Evolutionary conservation across 2,113 vertebrate species (phyloP).

Genomic region (Corynorhinus townsendii): DNA sequence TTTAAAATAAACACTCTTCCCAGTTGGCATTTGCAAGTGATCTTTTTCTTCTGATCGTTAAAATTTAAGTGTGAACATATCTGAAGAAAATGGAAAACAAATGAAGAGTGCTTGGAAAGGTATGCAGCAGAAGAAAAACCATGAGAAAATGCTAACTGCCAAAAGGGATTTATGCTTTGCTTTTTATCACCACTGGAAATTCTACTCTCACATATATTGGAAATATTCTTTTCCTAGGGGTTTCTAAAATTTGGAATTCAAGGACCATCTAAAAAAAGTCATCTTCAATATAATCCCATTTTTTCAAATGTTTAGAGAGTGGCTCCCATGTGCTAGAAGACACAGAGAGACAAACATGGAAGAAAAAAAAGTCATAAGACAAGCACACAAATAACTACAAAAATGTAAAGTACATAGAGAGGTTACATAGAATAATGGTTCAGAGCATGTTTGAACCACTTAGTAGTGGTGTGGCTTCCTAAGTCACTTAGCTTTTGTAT

Average conservation of each 20-base stretch:
- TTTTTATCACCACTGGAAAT: neutral
- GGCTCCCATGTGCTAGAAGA: neutral
- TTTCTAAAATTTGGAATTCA: conserved; percentile 3
- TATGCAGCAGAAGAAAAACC: neutral
- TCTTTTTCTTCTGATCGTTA: conserved; percentile 25
- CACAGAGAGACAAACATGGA: neutral
- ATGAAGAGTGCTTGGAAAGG: conserved; percentile 9
- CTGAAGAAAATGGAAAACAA: conserved; percentile 42
- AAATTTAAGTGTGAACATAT: conserved; percentile 28
- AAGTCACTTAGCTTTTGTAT: neutral
- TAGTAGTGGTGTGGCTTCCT: neutral
- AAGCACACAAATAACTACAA: neutral
- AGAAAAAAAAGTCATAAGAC: neutral
- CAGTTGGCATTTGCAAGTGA: conserved; percentile 59
- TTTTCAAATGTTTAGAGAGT: neutral
- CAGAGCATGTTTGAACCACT: neutral
- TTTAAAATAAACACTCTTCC: conserved; percentile 58
- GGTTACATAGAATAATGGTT: neutral
- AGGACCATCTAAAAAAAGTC: neutral
- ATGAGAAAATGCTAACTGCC: neutral
- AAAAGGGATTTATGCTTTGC: neutral
- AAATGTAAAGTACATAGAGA: neutral
- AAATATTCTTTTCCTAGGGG: neutral
- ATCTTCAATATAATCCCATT: neutral
- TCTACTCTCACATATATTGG: neutral